Base-by-base conservation (phyloP, 1,140 invertebrate species). In the Arctopsyche grandis region DNA sequence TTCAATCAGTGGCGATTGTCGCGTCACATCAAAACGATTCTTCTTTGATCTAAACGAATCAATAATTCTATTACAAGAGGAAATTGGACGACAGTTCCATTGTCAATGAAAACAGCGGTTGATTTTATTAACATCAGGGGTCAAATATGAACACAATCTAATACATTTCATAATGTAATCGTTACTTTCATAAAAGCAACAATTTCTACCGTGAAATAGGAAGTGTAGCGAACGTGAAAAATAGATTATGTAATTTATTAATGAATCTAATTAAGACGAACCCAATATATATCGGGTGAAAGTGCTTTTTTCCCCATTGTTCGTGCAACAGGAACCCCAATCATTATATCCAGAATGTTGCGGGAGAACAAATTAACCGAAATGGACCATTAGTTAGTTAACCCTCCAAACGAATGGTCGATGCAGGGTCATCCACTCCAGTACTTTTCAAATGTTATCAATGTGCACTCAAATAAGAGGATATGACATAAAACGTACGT, bases 381-480 rank as follows among this genome's bases (percentile, higher is more conserved):
- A 81, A 76, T 79, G 74, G 71, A 52, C 75, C 80, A 79, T 81
- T 81, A 81, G 74, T 81, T 79, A 74, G 78, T 66, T 66, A 66
- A 26, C 63, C 63, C 63, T 66, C 63, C 63, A 22, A 66, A 66
- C 14, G 63, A 66, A 66, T 24, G 63, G 63, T 66, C 63, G 24
- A 1, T 29, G 24, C 24, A 66, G 63, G 63, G 63, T 66, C 63
- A 66, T 66, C 24, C 22, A 66, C 1, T 12, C 14, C 63, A 22
- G 14, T 24, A 22, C 19, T 66, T 66, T 29, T 26, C 63, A 66
- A 66, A 66, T 66, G 22, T 66, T 26, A 7, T 60, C 21, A 7
- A 7, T 38, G 1, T 38, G 7, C 29, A 38, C 29, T 38, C n/a
- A n/a, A n/a, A n/a, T n/a, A n/a, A n/a, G n/a, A n/a, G n/a, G n/a